Percentiles rank a stretch among this genome's conserved stretches.
Conservation (phyloP, 2,888 invertebrate genomes). For the Ennomos fuscantarius region DNA sequence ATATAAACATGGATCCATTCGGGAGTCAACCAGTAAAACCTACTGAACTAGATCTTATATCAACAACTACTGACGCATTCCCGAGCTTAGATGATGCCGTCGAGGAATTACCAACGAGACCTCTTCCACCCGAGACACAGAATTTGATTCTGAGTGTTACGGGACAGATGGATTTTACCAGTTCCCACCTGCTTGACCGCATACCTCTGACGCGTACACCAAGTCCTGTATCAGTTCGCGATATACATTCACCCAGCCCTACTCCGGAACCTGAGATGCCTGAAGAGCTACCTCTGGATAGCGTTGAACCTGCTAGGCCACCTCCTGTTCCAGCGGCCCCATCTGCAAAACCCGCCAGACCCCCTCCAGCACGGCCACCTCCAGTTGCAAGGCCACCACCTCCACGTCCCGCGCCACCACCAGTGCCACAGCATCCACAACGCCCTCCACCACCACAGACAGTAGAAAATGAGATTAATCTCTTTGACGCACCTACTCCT, state of each 20-base stretch:
- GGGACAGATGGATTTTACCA: constrained; percentile 95
- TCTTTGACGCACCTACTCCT: constrained; percentile 85
- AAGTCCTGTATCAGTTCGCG: constrained; percentile 93
- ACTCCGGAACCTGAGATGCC: constrained; percentile 87
- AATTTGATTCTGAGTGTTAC: constrained; percentile 94
- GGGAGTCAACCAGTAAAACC: constrained; percentile 61
- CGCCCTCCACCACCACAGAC: constrained; percentile 49
- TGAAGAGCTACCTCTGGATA: constrained; percentile 45
- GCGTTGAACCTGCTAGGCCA: constrained; percentile 52
- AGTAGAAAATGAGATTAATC: constrained; percentile 78
- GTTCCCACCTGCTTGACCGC: constrained; percentile 92
- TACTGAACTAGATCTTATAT: constrained; percentile 69
- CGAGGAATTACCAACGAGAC: constrained; percentile 77
- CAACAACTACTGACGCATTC: constrained; percentile 57
- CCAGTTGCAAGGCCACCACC: constrained; percentile 79
- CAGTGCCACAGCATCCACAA: constrained; percentile 65
- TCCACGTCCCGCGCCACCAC: constrained; percentile 77
- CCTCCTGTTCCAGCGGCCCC: constrained; percentile 60
- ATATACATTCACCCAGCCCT: constrained; percentile 93
- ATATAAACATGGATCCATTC: constrained; percentile 53
- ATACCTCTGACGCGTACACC: constrained; percentile 94
- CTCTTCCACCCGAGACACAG: constrained; percentile 92
- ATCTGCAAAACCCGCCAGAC: constrained; percentile 20
- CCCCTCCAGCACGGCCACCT: constrained; percentile 59
- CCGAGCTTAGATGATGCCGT: constrained; percentile 49